Conservation (phyloP, 2,113 vertebrate species). For the Stegastes partitus region DNA sequence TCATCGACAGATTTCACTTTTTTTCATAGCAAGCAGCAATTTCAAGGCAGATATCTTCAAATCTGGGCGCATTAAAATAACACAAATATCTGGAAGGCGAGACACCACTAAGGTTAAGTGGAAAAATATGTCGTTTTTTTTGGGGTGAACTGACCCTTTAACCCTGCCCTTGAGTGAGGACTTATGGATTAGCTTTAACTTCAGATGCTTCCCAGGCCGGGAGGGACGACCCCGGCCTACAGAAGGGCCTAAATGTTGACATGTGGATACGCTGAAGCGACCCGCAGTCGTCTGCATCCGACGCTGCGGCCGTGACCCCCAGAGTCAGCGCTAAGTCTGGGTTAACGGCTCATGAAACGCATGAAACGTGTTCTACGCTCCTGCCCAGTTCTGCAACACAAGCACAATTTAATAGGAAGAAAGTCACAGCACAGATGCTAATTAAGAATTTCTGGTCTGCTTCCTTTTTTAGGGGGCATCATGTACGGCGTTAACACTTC, state of each 20-base stretch:
- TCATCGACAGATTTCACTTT: no score
- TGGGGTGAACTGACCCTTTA: constrained; percentile 14
- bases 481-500: neutral
- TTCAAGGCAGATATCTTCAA: neutral
- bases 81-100: constrained; percentile 10
- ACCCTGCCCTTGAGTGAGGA: constrained; percentile 19
- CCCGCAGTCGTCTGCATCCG: constrained; percentile 4
- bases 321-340: constrained; percentile 18
- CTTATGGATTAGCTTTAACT: constrained; percentile 1
- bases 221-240: neutral
- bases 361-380: constrained; percentile 39
- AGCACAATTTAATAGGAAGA: constrained; percentile 64
- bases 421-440: constrained; percentile 68
- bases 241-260: neutral
- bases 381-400: constrained; percentile 58
- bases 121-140: constrained; percentile 16
- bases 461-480: constrained; percentile 54
- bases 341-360: constrained; percentile 55
- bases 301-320: constrained; percentile 29
- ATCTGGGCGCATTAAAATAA: constrained; percentile 1
- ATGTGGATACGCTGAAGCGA: neutral
- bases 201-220: constrained; percentile 15
- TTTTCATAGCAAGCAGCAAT: no score
- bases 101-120: neutral
- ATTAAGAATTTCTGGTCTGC: constrained; percentile 64